Evolutionary conservation across 2,113 vertebrate species (phyloP), one percentile per base, ranked within the genome.

Genomic region (Arenaria interpres): DNA sequence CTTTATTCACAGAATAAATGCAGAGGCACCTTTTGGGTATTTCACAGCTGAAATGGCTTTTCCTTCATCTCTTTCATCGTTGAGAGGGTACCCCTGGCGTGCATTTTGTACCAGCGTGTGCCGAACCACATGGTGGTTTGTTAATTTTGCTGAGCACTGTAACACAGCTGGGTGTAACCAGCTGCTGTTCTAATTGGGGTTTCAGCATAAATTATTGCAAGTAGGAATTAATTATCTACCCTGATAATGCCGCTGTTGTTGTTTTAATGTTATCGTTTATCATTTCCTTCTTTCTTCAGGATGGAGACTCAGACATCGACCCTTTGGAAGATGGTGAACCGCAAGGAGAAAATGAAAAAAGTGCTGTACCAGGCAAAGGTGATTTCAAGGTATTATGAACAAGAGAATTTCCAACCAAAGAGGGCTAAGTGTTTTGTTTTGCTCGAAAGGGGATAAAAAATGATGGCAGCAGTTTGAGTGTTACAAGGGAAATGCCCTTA

Each of bases 361-460:
- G 66, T 68, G 32, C 19, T 80, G 75, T 17, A 50, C 50, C 73
- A 74, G 72, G 27, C 33, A 30, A 94, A 89, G 86, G 91, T 85
- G 94, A 94, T 88, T 93, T 89, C 79, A 94, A 97, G 97, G 97
- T 97, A 97, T 75, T 79, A 48, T 23, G 56, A 90, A n/a, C 45
- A 67, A 63, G 28, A 84, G 21, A 48, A 45, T 41, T 64, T 53
- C 3, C 3, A 85, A 86, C 2, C 20, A 64, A 64, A 45, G 30
- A 46, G 12, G 7, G 16, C 24, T 32, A 45, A 72, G 27, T 8
- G 20, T 2, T 90, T 85, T 69, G 16, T n/a, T 91, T 92, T 79
- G n/a, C 32, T 91, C 22, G 12, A 28, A 69, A 35, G 15, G 4
- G 28, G 17, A 66, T 28, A 63, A 62, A 51, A 43, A 69, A 32